Evolutionary conservation across 2,888 invertebrate genomes (phyloP), one percentile per base, ranked within the genome.

Genomic region (Linnaemya tessellans): DNA sequence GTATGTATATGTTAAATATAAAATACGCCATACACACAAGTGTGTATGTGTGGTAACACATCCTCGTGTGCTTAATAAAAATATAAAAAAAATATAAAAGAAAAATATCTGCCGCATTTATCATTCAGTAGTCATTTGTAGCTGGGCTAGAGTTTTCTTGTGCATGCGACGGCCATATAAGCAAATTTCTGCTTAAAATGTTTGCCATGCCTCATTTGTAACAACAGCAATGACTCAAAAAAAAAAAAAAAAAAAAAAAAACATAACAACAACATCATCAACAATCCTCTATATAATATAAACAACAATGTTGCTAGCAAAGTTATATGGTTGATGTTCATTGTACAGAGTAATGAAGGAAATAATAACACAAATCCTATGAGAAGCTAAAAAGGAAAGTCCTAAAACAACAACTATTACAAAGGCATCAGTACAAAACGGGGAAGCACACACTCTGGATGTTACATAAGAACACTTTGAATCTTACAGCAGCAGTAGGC

Each of bases 61-160:
- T 80, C 67, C 80, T 68, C 30, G 20, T 35, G 9, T 68, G 20
- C 20, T 68, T 70, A 54, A 70, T 22, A 68, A 30, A n/a, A 18
- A 43, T 7, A 18, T n/a, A 30, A 5, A 5, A 30, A 30, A 30
- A 49, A 15, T 46, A 68, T n/a, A n/a, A n/a, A n/a, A n/a, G n/a
- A 9, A 64, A 64, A 60, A 13, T 70, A 64, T 30, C 30, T 30
- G 20, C 62, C 38, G 22, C 60, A 60, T 35, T 20, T 46, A 60
- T 49, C 73, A 60, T 38, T 43, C 43, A 82, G 60, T 65, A 83
- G 87, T 87, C 88, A 87, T 87, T 86, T 86, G 88, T 88, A 68
- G 80, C 22, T n/a, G 35, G 1, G 15, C 38, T 46, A 58, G 30
- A 30, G 73, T 41, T 70, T 58, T 51, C 35, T 18, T 51, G n/a